phyloP scores from a whole-genome alignment of 2,113 vertebrate genomes.

The Chelonoidis abingdonii region DNA sequence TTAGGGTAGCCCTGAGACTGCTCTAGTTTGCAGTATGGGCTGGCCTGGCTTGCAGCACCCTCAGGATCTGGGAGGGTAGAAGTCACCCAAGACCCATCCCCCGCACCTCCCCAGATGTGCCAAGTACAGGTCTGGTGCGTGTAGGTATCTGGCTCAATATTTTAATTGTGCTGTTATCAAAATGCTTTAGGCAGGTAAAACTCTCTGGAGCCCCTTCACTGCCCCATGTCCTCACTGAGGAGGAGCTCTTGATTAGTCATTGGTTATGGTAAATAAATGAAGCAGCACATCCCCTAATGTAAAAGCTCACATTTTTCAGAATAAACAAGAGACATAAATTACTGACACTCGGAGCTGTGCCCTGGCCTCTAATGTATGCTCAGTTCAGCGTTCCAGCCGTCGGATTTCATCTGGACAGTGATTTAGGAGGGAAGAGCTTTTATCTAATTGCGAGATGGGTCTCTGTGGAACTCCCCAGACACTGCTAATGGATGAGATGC shows the following conservation, averaged over 20 bases:
- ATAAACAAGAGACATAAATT: slow-evolving; percentile 20
- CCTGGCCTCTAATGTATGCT: background rate
- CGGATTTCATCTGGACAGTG: slow-evolving; percentile 35
- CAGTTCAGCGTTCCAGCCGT: slow-evolving; percentile 30
- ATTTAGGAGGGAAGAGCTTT: slow-evolving; percentile 70
- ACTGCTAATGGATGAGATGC: slow-evolving; percentile 39
- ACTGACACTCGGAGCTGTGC: background rate
- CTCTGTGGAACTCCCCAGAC: slow-evolving; percentile 37
- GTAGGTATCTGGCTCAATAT: fast-evolving
- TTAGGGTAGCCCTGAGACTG: background rate
- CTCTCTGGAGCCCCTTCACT: background rate
- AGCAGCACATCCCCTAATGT: background rate
- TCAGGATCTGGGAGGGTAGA: background rate
- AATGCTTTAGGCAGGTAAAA: background rate
- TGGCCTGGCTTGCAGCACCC: background rate
- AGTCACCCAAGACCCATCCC: background rate
- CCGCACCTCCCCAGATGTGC: background rate
- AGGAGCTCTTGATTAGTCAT: background rate
- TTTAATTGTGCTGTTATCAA: background rate
- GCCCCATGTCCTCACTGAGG: background rate
- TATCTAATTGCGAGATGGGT: slow-evolving; percentile 56
- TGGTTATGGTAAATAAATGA: background rate
- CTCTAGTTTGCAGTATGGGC: background rate
- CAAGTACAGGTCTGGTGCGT: background rate
- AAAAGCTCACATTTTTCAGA: background rate